These are phyloP conservation scores for Hippocampus mohnikei DNA, from an alignment of 2,113 vertebrate genomes.

Conservation along the genomic window DNA sequence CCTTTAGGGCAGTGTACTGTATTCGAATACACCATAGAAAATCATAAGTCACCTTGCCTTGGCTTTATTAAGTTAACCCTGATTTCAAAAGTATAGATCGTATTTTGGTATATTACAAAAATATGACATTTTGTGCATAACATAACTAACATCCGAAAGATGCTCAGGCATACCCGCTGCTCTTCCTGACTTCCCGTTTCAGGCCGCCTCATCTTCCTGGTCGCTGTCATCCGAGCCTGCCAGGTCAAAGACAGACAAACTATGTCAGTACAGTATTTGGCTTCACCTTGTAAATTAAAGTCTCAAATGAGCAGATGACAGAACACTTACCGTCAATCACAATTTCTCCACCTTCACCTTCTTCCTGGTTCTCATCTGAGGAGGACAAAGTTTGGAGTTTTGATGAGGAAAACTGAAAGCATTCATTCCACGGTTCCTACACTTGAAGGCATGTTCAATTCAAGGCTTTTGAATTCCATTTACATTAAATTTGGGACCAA, in stretches of 20 bases:
- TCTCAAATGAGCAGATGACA: neutral
- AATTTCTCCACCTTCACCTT: slow-evolving; percentile 63
- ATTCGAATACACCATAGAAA: slow-evolving; percentile 16
- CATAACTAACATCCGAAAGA: slow-evolving; percentile 42
- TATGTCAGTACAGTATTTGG: neutral
- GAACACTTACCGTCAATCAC: slow-evolving; percentile 66
- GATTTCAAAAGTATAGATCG: slow-evolving; percentile 47
- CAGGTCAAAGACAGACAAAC: slow-evolving; percentile 1
- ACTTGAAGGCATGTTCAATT: too few relatives aligned
- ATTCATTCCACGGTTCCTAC: neutral
- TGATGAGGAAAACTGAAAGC: neutral
- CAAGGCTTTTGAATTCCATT: too few relatives aligned
- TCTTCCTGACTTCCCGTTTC: slow-evolving; percentile 37
- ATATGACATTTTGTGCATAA: slow-evolving; percentile 64
- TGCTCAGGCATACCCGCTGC: slow-evolving; percentile 45
- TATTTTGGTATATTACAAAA: slow-evolving; percentile 43
- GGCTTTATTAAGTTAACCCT: slow-evolving; percentile 58
- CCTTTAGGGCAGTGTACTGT: slow-evolving; percentile 8
- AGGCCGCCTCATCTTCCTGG: slow-evolving; percentile 44
- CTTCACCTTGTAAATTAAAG: neutral
- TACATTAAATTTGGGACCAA: too few relatives aligned
- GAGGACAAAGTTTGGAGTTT: slow-evolving; percentile 35
- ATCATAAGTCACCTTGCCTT: slow-evolving; percentile 27
- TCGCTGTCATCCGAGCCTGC: slow-evolving; percentile 72
- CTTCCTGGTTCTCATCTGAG: slow-evolving; percentile 66